These are phyloP conservation scores for Urocolius indicus DNA, from an alignment of 2,113 vertebrate species.

Conservation along the genomic window DNA sequence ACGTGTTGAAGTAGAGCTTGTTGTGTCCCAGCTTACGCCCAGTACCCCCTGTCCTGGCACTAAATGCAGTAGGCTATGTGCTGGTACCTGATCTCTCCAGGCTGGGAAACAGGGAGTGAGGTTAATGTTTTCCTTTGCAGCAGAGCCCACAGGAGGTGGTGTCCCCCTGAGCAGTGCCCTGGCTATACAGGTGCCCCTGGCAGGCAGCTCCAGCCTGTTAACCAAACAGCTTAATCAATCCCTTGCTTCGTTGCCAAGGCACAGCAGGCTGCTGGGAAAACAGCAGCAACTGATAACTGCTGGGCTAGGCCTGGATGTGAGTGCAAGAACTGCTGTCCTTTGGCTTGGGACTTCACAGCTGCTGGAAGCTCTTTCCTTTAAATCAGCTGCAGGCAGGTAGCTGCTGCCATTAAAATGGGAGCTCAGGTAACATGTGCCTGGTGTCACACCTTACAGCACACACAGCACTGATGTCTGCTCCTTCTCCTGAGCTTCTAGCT, in stretches of 20 bases:
- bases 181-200: not conserved
- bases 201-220: not conserved
- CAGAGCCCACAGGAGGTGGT: not conserved
- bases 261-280: not conserved
- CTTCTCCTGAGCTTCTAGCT: not conserved
- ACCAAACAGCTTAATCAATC: not conserved
- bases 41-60: too few species aligned
- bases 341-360: not conserved
- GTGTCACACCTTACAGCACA: not conserved
- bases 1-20: too few species aligned
- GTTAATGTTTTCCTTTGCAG: not conserved
- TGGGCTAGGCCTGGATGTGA: not conserved
- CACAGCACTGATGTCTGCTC: not conserved
- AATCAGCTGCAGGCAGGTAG: fast-evolving
- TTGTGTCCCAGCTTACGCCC: too few species aligned
- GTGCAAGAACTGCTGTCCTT: not conserved
- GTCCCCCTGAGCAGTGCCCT: not conserved
- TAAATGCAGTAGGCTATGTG: not conserved
- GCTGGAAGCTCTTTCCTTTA: not conserved
- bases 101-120: not conserved
- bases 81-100: not conserved
- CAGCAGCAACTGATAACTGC: not conserved
- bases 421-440: not conserved
- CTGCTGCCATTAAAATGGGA: not conserved
- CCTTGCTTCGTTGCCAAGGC: not conserved